Evolutionary conservation across 2,797 vertebrate species (phyloP), one percentile per base, ranked within the genome.

Genomic region (Gastrophryne carolinensis): DNA sequence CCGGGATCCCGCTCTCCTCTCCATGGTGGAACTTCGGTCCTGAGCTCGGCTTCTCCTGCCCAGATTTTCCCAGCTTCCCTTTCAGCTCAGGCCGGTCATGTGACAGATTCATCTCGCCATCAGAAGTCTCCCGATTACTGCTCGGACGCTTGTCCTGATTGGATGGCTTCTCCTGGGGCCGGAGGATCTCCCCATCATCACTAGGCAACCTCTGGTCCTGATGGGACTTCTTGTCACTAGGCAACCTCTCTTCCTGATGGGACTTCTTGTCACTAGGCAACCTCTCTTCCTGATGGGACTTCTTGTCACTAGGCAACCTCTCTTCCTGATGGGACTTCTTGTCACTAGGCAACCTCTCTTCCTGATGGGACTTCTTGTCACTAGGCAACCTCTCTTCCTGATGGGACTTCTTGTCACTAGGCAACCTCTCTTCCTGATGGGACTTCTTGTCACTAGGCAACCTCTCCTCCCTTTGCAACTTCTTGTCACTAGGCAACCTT

Each of bases 401-500:
- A 7, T 13, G 15, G 13, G 5, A 56, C 53, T 2, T 30, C 53
- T 26, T n/a, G n/a, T n/a, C n/a, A n/a, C n/a, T n/a, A n/a, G n/a
- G n/a, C n/a, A n/a, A n/a, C n/a, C n/a, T n/a, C n/a, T n/a, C n/a
- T n/a, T n/a, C n/a, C n/a, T n/a, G n/a, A n/a, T n/a, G 6, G 21
- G n/a, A 4, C 44, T 49, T 13, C 10, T 53, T 37, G 27, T 80
- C 1, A 0, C 8, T 63, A 24, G 73, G 32, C 68, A 75, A 80
- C 50, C 78, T 74, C 24, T 8, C 35, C 7, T 34, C 1, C 4
- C 13, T 19, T 3, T 13, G 21, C 2, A 7, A n/a, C 19, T 61
- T 24, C 15, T 9, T 17, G 15, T 15, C 23, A 13, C 3, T 3
- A 11, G 17, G 8, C 29, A 24, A 11, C 39, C 21, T 44, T 27